Percentiles rank a stretch among this genome's conserved stretches.
Evolutionary conservation across 2,797 vertebrate species (phyloP).

Genomic region (Sebastes umbrosus): DNA sequence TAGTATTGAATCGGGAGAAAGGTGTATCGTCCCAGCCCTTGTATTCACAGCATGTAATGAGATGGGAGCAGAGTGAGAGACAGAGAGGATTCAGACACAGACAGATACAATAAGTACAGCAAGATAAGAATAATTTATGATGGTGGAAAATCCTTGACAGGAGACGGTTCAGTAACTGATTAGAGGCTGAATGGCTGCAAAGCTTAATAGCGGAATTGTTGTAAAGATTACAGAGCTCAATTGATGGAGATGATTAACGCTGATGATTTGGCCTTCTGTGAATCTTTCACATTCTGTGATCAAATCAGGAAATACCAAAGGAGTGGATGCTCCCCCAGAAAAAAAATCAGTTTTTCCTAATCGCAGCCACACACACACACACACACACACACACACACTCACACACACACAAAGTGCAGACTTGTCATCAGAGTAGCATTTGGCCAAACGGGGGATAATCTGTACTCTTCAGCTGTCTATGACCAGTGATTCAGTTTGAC

Average conservation of each 20-base stretch:
- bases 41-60: slow-evolving; percentile 29
- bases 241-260: slow-evolving; percentile 22
- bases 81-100: slow-evolving; percentile 22
- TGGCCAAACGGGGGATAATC: slow-evolving; percentile 62
- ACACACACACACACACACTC: background rate
- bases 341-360: slow-evolving; percentile 30
- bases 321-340: slow-evolving; percentile 16
- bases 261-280: slow-evolving; percentile 26
- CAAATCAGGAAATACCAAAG: slow-evolving; percentile 57
- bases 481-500: slow-evolving; percentile 76
- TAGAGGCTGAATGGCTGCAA: slow-evolving; percentile 13
- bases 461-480: slow-evolving; percentile 64
- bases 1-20: too few relatives aligned
- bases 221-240: slow-evolving; percentile 19
- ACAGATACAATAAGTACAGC: slow-evolving; percentile 16
- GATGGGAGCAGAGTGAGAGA: slow-evolving; percentile 11
- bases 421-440: slow-evolving; percentile 46
- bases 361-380: background rate
- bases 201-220: slow-evolving; percentile 2
- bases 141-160: slow-evolving; percentile 29
- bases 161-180: slow-evolving; percentile 20
- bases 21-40: too few relatives aligned
- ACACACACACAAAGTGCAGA: background rate
- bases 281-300: slow-evolving; percentile 36
- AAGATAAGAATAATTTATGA: slow-evolving; percentile 40